Base-by-base conservation (phyloP, 2,113 vertebrate species). In the Thamnaconus septentrionalis region DNA sequence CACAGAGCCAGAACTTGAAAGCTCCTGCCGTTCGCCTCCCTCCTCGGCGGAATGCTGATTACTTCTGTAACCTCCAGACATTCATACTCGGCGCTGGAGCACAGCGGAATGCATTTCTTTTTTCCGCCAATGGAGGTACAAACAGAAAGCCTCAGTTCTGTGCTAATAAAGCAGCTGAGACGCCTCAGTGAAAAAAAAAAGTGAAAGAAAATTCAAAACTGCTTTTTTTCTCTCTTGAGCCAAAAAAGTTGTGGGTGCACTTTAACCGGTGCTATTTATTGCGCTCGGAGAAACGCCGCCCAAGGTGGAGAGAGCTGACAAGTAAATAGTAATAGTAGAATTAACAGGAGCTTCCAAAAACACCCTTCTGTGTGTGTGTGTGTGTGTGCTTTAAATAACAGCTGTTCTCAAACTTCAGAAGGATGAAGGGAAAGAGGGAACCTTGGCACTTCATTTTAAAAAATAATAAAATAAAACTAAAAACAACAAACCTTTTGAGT, bases 111-210 rank as follows among this genome's bases (percentile, higher is more conserved):
- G 43, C 9, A 31, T 59, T 56, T 18, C 56, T 56, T 41, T 55
- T 56, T 45, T 50, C 1, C 41, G 43, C 39, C 9, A 18, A 61
- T 61, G 58, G 58, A 71, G 57, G 41, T 12, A 71, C 44, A 76
- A 73, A 74, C 47, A 68, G 43, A n/a, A 5, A 46, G 47, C 50
- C 73, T 71, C 59, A 55, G 59, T 56, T 70, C 42, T 56, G 48
- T 56, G 58, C 56, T 75, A 83, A 85, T 82, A 80, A 82, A 67
- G 60, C 61, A 69, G 66, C 64, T 10, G 56, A 66, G 66, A 65
- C 67, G 64, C 79, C 71, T 8, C 61, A n/a, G 81, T 80, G 81
- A 76, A 77, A 84, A 78, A 52, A 52, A 52, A 52, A 11, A 18
- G 4, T 4, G 10, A 6, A 8, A 52, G 18, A 3, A 52, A 31